phyloP scores from a whole-genome alignment of 2,113 vertebrate genomes.

The Mola mola region DNA sequence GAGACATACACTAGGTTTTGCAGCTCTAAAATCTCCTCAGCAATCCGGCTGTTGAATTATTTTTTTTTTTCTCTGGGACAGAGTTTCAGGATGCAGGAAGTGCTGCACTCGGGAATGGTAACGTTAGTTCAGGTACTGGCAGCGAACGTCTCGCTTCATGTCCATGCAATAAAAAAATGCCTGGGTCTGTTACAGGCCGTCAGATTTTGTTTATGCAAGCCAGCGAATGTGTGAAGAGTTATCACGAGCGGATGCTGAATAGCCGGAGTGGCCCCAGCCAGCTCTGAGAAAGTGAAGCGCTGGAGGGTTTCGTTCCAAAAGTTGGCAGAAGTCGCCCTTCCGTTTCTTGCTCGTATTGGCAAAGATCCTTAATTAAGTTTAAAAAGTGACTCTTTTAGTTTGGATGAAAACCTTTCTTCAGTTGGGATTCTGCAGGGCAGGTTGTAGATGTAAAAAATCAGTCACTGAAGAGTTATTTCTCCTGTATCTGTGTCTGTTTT shows the following conservation, averaged over 20 bases:
- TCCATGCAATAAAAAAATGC: conserved; percentile 52
- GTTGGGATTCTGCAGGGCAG: conserved; percentile 8
- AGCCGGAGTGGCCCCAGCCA: neutral
- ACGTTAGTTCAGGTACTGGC: conserved; percentile 45
- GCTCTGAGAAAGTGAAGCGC: neutral
- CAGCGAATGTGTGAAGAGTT: conserved; percentile 35
- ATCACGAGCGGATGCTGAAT: conserved; percentile 3
- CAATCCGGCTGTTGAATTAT: neutral
- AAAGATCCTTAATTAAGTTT: neutral
- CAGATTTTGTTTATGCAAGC: conserved; percentile 28
- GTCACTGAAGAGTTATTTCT: conserved; percentile 16
- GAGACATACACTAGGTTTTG: too few species aligned
- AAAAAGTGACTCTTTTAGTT: conserved; percentile 17
- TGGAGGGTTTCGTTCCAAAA: conserved; percentile 5
- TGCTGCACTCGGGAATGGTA: conserved; percentile 11
- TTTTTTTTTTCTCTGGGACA: too few species aligned
- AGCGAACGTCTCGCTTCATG: conserved; percentile 29
- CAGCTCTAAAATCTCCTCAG: conserved; percentile 3
- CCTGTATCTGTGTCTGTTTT: conserved; percentile 16
- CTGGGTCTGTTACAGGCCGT: conserved; percentile 16
- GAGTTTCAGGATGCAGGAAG: conserved; percentile 32
- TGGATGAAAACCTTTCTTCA: conserved; percentile 4
- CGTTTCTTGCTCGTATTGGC: neutral
- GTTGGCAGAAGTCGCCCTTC: neutral
- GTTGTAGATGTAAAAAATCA: conserved; percentile 5